Conservation (phyloP, 2,113 vertebrate genomes). For the Scophthalmus maximus region DNA sequence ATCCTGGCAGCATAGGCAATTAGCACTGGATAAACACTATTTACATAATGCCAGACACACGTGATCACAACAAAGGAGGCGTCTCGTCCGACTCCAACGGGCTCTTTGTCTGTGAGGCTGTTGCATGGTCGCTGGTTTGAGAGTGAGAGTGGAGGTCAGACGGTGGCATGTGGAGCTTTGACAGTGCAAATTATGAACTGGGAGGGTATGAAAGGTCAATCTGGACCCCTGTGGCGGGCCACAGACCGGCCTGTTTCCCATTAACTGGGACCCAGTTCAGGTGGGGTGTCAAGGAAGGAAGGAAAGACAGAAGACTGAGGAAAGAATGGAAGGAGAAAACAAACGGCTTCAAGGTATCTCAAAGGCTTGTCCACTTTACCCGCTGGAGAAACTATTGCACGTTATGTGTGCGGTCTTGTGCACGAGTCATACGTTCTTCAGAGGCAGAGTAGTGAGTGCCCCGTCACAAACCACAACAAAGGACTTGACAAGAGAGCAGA, state of each 20-base stretch:
- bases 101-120: slow-evolving; percentile 51
- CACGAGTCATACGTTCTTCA: slow-evolving; percentile 17
- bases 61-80: slow-evolving; percentile 73
- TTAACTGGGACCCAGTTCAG: slow-evolving; percentile 54
- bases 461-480: slow-evolving; percentile 55
- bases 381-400: background rate
- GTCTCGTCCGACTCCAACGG: slow-evolving; percentile 22
- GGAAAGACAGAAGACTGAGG: background rate
- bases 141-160: slow-evolving; percentile 54
- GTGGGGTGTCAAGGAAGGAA: slow-evolving; percentile 18
- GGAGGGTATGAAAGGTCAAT: slow-evolving; percentile 62
- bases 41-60: slow-evolving; percentile 74
- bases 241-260: slow-evolving; percentile 69
- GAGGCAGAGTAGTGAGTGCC: slow-evolving; percentile 41
- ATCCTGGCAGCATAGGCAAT: slow-evolving; percentile 71
- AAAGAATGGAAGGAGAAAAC: background rate
- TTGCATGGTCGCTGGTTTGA: slow-evolving; percentile 32
- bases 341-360: background rate
- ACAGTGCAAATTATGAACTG: slow-evolving; percentile 68
- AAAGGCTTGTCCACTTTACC: background rate
- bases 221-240: slow-evolving; percentile 57
- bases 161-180: slow-evolving; percentile 48
- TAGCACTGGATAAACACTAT: slow-evolving; percentile 77
- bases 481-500: slow-evolving; percentile 25
- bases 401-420: slow-evolving; percentile 11